Evolutionary conservation across 2,113 vertebrate genomes (phyloP), one percentile per base, ranked within the genome.

Genomic region (Pachyramphus minor): DNA sequence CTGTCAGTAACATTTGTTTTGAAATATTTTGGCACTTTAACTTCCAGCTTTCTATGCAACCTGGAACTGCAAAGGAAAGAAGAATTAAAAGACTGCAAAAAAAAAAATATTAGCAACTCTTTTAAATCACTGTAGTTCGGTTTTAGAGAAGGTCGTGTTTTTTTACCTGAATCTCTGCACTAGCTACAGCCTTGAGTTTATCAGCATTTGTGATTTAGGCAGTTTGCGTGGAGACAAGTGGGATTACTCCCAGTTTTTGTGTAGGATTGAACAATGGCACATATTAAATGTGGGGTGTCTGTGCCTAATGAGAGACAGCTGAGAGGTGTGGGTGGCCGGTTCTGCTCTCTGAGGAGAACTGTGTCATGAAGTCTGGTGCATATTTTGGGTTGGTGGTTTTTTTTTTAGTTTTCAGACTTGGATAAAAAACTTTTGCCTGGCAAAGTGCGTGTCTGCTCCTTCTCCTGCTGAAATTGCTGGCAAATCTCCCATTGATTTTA

Each of bases 261-360:
- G 86, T 73, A 74, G 93, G 84, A 89, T 59, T 84, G 76, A 95
- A 95, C 94, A 96, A 94, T 94, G 77, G 87, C 85, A 83, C 60
- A 76, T 93, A 94, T 95, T 35, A 80, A 87, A 81, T 92, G 87
- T 80, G 89, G 92, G 91, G 68, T 74, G 41, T 96, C 90, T 84
- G 89, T 95, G 80, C 74, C 39, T 97, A 95, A 96, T 96, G 92
- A 90, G 91, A 93, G 64, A 82, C 89, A 96, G 96, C 89, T 96
- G 96, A 95, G 84, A 86, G 96, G 91, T 91, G 94, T 96, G 96
- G 94, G 95, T 96, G 94, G 87, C 92, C 89, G 68, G 71, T 92
- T 85, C 71, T 93, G 73, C 81, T 95, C 82, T 95, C 84, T 71
- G 80, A 75, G 67, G 68, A 96, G 86, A 85, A 69, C 85, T 94